Evolutionary conservation across 1,140 invertebrate species (phyloP).

Genomic region (Phenacoccus solenopsis): DNA sequence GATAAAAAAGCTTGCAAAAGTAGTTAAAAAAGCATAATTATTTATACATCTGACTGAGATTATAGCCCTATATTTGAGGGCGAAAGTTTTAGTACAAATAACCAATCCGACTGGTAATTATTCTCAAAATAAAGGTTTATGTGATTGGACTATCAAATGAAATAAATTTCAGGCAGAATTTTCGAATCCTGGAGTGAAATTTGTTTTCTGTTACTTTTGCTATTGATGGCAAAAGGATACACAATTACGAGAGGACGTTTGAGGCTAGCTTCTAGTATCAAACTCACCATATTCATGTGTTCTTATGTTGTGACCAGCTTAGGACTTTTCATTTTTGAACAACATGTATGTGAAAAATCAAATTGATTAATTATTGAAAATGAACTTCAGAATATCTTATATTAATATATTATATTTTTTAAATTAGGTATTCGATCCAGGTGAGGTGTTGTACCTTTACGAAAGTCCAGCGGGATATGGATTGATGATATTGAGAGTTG

Average conservation of each 20-base stretch:
- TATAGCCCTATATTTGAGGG: no score
- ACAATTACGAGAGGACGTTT: conserved; percentile 75
- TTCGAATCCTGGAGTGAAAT: conserved; percentile 57
- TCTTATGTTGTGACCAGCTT: conserved; percentile 55
- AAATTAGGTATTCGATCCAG: conserved; percentile 70
- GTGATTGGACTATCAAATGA: no score
- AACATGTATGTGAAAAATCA: conserved; percentile 43
- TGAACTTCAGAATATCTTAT: no score
- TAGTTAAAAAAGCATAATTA: no score
- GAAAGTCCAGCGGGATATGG: conserved; percentile 79
- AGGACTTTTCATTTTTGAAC: conserved; percentile 64
- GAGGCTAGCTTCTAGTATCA: conserved; percentile 49
- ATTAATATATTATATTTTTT: background rate
- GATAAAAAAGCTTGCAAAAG: no score
- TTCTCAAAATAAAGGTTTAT: no score
- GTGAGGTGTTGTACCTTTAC: conserved; percentile 74
- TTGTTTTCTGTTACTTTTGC: conserved; percentile 58
- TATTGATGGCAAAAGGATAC: conserved; percentile 77
- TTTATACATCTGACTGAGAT: no score
- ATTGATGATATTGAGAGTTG: conserved; percentile 57
- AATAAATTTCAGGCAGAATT: conserved; percentile 45
- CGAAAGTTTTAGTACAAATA: no score
- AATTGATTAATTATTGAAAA: no score
- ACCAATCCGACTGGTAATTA: no score
- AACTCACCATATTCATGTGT: conserved; percentile 68